Percentiles rank a stretch among this genome's conserved stretches.
Conservation (phyloP, 2,888 invertebrate species). For the Venusia cambrica region DNA sequence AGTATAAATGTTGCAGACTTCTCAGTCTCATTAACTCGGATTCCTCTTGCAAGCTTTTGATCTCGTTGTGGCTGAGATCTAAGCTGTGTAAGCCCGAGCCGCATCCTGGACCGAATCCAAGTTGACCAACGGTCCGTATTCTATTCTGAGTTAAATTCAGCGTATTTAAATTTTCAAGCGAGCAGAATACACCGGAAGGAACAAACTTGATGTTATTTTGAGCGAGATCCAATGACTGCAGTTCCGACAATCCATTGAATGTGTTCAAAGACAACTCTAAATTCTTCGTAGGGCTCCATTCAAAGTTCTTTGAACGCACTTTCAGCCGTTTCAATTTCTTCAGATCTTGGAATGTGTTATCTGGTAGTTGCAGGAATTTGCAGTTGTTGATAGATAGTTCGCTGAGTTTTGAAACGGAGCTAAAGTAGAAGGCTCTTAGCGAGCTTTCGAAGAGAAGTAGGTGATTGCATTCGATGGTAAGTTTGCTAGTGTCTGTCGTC, state of each 20-base stretch:
- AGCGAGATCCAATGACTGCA: conserved; percentile 89
- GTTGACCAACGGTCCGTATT: conserved; percentile 87
- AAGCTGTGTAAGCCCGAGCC: conserved; percentile 87
- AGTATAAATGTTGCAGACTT: conserved; percentile 88
- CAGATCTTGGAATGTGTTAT: conserved; percentile 90
- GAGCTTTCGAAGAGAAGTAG: conserved; percentile 90
- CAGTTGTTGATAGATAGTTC: conserved; percentile 89
- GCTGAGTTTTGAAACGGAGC: conserved; percentile 86
- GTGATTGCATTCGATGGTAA: conserved; percentile 89
- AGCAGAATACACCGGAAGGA: conserved; percentile 90
- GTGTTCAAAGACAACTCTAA: conserved; percentile 87
- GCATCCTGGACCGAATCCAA: conserved; percentile 85
- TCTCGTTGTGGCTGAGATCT: conserved; percentile 91
- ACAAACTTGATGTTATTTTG: conserved; percentile 91
- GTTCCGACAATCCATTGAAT: conserved; percentile 88
- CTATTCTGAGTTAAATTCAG: conserved; percentile 93
- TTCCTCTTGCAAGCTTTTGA: conserved; percentile 86
- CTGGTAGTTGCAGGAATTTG: conserved; percentile 88
- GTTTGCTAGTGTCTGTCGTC: conserved; percentile 84
- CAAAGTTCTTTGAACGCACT: conserved; percentile 89
- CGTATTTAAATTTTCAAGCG: conserved; percentile 88
- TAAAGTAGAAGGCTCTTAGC: conserved; percentile 86
- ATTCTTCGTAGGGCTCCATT: conserved; percentile 88
- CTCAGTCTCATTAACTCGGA: conserved; percentile 88
- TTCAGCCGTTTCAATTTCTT: conserved; percentile 88